phyloP scores from a whole-genome alignment of 2,797 vertebrate species.

The Ataeniobius toweri region DNA sequence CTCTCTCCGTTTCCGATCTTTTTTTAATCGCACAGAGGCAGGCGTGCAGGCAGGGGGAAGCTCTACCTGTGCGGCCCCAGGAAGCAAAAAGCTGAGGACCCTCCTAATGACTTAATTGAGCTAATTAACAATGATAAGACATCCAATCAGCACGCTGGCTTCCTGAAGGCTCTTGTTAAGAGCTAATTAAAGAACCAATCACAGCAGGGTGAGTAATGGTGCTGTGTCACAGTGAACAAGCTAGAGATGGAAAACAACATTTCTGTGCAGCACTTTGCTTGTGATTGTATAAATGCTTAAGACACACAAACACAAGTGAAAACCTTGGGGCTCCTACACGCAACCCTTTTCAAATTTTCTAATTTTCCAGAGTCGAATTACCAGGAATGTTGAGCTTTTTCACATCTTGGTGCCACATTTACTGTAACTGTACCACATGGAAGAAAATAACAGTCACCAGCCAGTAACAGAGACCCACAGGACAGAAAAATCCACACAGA shows the following conservation, averaged over 20 bases:
- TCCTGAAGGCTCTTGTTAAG: conserved; percentile 83
- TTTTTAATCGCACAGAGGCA: conserved; percentile 11
- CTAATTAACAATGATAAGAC: conserved; percentile 82
- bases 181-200: conserved; percentile 82
- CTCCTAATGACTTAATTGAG: conserved; percentile 83
- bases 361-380: neutral
- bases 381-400: neutral
- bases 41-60: conserved; percentile 37
- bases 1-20: neutral
- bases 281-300: neutral
- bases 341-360: neutral
- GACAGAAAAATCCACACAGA: neutral
- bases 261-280: conserved; percentile 24
- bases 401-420: neutral
- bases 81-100: conserved; percentile 69
- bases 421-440: neutral
- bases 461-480: neutral
- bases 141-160: conserved; percentile 80
- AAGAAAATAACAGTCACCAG: too few species aligned
- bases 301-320: neutral
- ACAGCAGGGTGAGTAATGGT: conserved; percentile 60
- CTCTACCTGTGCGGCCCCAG: conserved; percentile 71
- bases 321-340: neutral
- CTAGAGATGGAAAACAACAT: conserved; percentile 32
- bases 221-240: conserved; percentile 49